phyloP scores from a whole-genome alignment of 2,797 vertebrate species.

The Melanotaenia pygmaea region DNA sequence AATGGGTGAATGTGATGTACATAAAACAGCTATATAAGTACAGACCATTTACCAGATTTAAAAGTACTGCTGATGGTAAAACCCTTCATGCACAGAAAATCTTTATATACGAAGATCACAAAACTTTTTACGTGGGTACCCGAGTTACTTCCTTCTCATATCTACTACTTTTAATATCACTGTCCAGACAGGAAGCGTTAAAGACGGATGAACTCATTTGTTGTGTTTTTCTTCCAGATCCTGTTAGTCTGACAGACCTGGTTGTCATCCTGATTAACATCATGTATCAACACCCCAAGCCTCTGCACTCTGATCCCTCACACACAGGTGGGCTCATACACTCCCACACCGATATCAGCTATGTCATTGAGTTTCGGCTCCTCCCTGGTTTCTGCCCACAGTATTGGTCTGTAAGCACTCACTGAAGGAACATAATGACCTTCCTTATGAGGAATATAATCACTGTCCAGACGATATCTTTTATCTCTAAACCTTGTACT shows the following conservation, averaged over 20 bases:
- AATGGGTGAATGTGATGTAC: too few relatives aligned
- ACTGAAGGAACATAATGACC: conserved; percentile 13
- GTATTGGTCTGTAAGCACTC: conserved; percentile 4
- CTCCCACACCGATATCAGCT: conserved; percentile 1
- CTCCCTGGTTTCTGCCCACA: conserved; percentile 3
- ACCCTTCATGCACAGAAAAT: background rate
- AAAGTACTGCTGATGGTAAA: background rate
- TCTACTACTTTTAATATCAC: background rate
- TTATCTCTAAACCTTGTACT: conserved; percentile 66
- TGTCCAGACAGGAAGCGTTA: conserved; percentile 4
- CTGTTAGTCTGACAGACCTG: conserved; percentile 85
- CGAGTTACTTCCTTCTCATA: background rate
- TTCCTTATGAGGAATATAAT: conserved; percentile 25
- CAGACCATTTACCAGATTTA: too few relatives aligned
- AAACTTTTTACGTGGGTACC: background rate
- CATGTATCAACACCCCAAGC: conserved; percentile 87
- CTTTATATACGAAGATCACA: background rate
- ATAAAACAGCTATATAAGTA: too few relatives aligned
- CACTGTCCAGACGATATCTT: conserved; percentile 47
- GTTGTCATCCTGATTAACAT: conserved; percentile 88
- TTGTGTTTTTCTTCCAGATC: conserved; percentile 76
- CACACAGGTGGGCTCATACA: conserved; percentile 85
- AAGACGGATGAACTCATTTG: background rate
- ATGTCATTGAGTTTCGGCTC: background rate
- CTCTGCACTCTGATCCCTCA: conserved; percentile 52